A percentile compares a stretch with the other conserved stretches of the same genome.
phyloP scores from a whole-genome alignment of 2,888 invertebrate genomes.

The Dendrolimus pini region DNA sequence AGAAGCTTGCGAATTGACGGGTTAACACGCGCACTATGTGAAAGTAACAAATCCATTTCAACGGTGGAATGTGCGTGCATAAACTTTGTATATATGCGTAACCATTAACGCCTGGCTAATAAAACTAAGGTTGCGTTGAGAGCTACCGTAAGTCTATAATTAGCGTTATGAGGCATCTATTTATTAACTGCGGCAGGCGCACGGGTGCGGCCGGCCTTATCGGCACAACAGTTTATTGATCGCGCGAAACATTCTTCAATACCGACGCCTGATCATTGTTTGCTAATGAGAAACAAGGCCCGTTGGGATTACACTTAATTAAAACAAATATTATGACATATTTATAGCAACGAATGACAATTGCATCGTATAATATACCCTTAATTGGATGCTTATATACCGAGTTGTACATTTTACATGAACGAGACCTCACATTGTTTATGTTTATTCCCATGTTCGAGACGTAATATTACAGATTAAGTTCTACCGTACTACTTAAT shows the following conservation, averaged over 20 bases:
- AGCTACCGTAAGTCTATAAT: background rate
- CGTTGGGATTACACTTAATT: constrained; percentile 36
- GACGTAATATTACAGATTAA: background rate
- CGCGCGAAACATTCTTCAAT: constrained; percentile 29
- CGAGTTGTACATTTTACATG: background rate
- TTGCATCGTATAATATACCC: background rate
- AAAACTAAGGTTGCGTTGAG: no score
- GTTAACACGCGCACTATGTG: no score
- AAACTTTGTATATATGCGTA: no score
- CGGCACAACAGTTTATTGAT: constrained; percentile 45
- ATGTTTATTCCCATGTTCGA: background rate
- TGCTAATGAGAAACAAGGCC: constrained; percentile 57
- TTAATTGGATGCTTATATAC: background rate
- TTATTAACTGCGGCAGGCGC: constrained; percentile 19
- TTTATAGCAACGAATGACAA: background rate
- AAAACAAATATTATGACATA: constrained; percentile 48
- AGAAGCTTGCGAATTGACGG: no score
- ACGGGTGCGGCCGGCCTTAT: constrained; percentile 22
- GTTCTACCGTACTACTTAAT: background rate
- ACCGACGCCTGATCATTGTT: constrained; percentile 56
- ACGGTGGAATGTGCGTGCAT: no score
- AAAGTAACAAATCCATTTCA: no score
- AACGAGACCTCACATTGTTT: no score
- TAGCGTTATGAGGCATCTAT: constrained; percentile 2
- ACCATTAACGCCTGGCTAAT: no score